Percentiles rank a stretch among this genome's conserved stretches.
Evolutionary conservation across 2,797 vertebrate species (phyloP).

Genomic region (Simalia tracyae): DNA sequence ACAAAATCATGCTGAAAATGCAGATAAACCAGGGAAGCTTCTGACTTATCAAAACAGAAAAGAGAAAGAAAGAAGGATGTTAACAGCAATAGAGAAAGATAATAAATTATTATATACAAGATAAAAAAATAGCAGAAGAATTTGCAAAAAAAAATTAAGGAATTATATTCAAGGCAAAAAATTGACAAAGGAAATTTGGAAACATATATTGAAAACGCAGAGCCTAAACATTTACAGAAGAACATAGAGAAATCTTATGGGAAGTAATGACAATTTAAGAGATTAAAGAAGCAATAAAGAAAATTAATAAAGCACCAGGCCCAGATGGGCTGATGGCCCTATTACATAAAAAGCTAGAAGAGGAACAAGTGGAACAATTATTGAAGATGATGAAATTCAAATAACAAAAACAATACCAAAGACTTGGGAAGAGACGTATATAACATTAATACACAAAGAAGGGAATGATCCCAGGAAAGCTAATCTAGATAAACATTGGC

Average conservation of each 20-base stretch:
- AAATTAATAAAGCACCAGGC: not conserved
- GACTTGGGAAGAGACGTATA: not conserved
- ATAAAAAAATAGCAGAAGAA: not conserved
- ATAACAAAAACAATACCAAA: not conserved
- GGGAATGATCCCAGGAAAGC: not conserved
- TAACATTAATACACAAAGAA: not conserved
- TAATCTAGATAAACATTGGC: slow-evolving; percentile 7
- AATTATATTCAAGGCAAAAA: not conserved
- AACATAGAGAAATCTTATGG: not conserved
- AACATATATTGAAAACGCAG: not conserved
- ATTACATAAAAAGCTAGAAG: not conserved
- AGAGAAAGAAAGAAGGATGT: not conserved
- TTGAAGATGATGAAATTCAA: not conserved
- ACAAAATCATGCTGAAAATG: not conserved
- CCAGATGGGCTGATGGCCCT: not conserved
- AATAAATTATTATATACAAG: not conserved
- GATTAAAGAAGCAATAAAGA: not conserved
- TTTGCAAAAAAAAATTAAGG: not conserved
- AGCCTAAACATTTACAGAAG: not conserved
- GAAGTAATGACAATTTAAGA: not conserved
- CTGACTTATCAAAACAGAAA: not conserved
- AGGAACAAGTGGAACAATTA: not conserved
- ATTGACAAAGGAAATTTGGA: not conserved
- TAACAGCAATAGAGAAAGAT: not conserved
- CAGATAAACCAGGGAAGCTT: not conserved